These are phyloP conservation scores for Agrilus biguttatus DNA, from an alignment of 2,888 invertebrate genomes.

Conservation along the genomic window DNA sequence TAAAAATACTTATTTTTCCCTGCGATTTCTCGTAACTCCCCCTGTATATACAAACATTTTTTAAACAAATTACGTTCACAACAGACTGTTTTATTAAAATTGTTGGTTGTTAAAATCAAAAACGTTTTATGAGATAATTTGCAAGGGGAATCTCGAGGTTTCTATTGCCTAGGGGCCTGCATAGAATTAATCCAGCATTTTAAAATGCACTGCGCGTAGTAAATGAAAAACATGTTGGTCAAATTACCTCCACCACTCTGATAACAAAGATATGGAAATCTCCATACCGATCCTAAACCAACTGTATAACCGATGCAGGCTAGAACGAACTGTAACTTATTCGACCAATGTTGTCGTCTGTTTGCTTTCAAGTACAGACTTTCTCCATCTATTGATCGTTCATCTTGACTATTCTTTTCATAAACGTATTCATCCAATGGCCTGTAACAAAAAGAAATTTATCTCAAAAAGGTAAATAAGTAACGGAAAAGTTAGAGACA, in stretches of 20 bases:
- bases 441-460: conserved; percentile 30
- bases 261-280: conserved; percentile 85
- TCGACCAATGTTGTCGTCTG: conserved; percentile 72
- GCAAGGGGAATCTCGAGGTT: too few species aligned
- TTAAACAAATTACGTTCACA: too few species aligned
- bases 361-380: conserved; percentile 53
- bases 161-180: too few species aligned
- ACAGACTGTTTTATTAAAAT: too few species aligned
- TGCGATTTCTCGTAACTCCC: too few species aligned
- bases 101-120: too few species aligned
- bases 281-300: conserved; percentile 81
- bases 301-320: conserved; percentile 83
- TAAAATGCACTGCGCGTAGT: too few species aligned
- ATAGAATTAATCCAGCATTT: too few species aligned
- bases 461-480: not conserved
- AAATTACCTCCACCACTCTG: conserved; percentile 73
- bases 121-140: too few species aligned
- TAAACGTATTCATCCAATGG: conserved; percentile 61
- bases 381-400: conserved; percentile 53
- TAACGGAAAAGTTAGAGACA: not conserved
- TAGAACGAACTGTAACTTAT: conserved; percentile 77
- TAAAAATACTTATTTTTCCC: too few species aligned
- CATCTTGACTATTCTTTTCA: conserved; percentile 62
- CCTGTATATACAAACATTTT: too few species aligned
- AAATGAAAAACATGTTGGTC: too few species aligned